phyloP scores from a whole-genome alignment of 92 coral and sea anemone species.

The Desmophyllum pertusum region DNA sequence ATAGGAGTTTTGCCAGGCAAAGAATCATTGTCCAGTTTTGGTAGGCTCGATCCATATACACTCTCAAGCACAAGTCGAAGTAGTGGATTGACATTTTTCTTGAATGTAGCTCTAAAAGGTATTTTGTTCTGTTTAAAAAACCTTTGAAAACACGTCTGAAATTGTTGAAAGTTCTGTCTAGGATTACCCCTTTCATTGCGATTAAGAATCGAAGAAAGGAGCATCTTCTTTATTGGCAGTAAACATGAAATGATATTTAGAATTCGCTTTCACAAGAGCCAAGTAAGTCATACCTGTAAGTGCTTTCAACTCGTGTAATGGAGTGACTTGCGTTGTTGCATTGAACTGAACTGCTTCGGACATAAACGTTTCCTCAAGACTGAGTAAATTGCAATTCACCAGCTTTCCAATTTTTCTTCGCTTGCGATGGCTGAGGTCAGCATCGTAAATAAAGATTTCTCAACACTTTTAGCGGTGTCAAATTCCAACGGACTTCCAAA shows the following conservation, averaged over 20 bases:
- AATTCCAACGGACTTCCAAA: slow-evolving; percentile 8
- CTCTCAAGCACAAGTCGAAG: background rate
- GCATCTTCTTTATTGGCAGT: background rate
- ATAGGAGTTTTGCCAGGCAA: background rate
- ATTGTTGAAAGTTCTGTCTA: slow-evolving; percentile 52
- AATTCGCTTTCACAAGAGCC: background rate
- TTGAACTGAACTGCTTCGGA: slow-evolving; percentile 36
- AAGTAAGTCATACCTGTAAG: slow-evolving; percentile 7
- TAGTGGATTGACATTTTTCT: background rate
- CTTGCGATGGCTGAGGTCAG: background rate
- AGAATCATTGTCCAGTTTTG: background rate
- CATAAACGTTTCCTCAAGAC: slow-evolving; percentile 27
- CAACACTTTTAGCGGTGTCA: slow-evolving; percentile 1
- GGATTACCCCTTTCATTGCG: slow-evolving; percentile 49
- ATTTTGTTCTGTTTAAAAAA: background rate
- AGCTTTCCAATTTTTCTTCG: slow-evolving; percentile 5
- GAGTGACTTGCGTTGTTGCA: background rate
- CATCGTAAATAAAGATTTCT: background rate
- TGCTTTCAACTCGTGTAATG: slow-evolving; percentile 29
- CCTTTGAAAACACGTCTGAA: slow-evolving; percentile 14
- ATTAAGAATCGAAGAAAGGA: slow-evolving; percentile 30
- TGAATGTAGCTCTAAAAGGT: slow-evolving; percentile 10
- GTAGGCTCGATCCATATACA: slow-evolving; percentile 4
- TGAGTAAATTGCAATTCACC: slow-evolving; percentile 1
- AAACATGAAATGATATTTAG: background rate